phyloP scores from a whole-genome alignment of 2,113 vertebrate species.

The Scalopus aquaticus region DNA sequence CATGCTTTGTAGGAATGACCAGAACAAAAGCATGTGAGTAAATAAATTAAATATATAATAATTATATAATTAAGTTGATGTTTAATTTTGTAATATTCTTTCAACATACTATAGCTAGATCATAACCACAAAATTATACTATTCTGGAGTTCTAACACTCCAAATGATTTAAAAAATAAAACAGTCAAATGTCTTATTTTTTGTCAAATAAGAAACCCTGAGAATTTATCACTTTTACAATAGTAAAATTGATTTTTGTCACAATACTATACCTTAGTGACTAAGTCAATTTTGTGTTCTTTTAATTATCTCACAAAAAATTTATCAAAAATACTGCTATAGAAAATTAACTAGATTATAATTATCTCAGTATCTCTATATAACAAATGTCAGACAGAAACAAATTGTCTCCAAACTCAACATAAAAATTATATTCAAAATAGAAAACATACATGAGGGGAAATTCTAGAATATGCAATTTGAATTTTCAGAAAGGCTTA shows the following conservation, averaged over 20 bases:
- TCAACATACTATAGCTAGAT: background rate
- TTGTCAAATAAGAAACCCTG: background rate
- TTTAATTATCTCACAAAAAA: background rate
- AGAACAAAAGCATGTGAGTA: background rate
- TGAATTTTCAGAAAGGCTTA: background rate
- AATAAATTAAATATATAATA: background rate
- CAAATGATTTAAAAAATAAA: background rate
- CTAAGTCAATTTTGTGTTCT: background rate
- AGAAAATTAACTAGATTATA: background rate
- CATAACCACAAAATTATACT: background rate
- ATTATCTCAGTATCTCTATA: background rate
- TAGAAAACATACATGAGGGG: background rate
- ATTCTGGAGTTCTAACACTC: background rate
- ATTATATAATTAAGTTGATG: background rate
- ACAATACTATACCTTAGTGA: background rate
- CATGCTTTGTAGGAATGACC: background rate
- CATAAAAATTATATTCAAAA: background rate
- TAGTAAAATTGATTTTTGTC: constrained; percentile 2
- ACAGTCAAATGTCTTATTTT: background rate
- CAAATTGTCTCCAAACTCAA: background rate
- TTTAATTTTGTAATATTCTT: background rate
- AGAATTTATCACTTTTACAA: background rate
- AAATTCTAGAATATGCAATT: background rate
- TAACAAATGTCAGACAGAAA: background rate
- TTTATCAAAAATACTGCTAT: background rate